Evolutionary conservation across 2,888 invertebrate genomes (phyloP), one percentile per base, ranked within the genome.

Genomic region (Biston stratarius): DNA sequence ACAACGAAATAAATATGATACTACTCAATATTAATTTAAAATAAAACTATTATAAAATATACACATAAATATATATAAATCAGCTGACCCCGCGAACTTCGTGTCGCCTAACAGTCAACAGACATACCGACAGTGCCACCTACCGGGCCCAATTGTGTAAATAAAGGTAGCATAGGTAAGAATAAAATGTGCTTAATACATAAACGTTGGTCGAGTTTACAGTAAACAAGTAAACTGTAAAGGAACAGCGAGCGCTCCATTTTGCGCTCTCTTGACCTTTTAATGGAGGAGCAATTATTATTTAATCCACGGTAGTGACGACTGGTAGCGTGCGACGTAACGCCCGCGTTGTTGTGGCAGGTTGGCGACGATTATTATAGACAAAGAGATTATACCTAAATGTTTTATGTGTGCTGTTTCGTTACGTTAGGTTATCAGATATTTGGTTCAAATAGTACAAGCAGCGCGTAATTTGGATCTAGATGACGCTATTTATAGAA

Each of bases 191-290:
- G 42, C 33, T 15, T 56, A 38, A 51, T 34, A 40, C 24, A 42
- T 36, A 36, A 10, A 45, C 36, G 36, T 58, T 36, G 42, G 34
- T 5, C 45, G 51, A 57, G 58, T 56, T 5, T 57, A 40, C 15
- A 61, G 49, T 60, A 48, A 67, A 62, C 53, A 64, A 51, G 52
- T 61, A 61, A 63, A 69, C 68, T 47, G 70, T 64, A 64, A 72
- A 70, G 69, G 68, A 70, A 64, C 74, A 76, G 77, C 76, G 70
- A 73, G 77, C 77, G 77, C 77, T 80, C 77, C 75, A 82, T 77
- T 72, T 81, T 78, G 82, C 81, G 77, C 80, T 83, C 75, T 79
- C 76, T 75, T 79, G 81, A 84, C 84, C 84, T 84, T 83, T 79
- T 79, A 81, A 71, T 73, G 76, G 76, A 74, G 75, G 70, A 79